Evolutionary conservation across 1,140 invertebrate genomes (phyloP).

Genomic region (Drosophila bifasciata): DNA sequence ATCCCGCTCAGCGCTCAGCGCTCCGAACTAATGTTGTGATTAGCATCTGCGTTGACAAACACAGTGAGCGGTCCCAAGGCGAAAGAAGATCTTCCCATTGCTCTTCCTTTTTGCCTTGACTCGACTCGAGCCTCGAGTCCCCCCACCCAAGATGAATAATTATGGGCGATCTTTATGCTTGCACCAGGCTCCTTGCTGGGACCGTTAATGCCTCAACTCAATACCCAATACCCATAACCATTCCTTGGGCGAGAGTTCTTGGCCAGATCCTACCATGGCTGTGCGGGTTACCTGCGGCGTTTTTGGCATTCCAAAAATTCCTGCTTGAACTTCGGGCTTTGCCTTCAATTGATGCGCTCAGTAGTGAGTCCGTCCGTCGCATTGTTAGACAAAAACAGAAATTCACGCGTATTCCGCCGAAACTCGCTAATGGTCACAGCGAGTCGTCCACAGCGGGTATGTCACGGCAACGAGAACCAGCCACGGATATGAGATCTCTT

Average conservation of each 20-base stretch:
- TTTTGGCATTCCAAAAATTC: conserved; percentile 76
- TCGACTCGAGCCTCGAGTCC: conserved; percentile 19
- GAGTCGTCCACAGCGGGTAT: conserved; percentile 32
- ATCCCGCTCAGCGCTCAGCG: conserved; percentile 32
- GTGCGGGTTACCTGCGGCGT: conserved; percentile 68
- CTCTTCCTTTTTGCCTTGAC: not conserved
- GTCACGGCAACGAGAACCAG: not conserved
- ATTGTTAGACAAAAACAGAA: conserved; percentile 75
- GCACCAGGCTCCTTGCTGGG: conserved; percentile 78
- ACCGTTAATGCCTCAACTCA: conserved; percentile 66
- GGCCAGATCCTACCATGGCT: not conserved
- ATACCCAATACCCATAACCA: too few species aligned
- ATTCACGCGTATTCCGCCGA: conserved; percentile 83
- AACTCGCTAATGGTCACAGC: conserved; percentile 83
- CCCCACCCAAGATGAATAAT: conserved; percentile 84
- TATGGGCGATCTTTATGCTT: conserved; percentile 81
- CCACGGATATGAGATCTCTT: not conserved
- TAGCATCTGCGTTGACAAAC: conserved; percentile 84
- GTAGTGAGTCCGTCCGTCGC: conserved; percentile 73
- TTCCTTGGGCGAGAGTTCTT: too few species aligned
- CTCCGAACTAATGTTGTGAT: conserved; percentile 80
- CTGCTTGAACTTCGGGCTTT: conserved; percentile 19
- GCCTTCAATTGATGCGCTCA: conserved; percentile 79
- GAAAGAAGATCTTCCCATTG: conserved; percentile 8
- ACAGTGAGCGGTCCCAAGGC: conserved; percentile 76